Base-by-base conservation (phyloP, 2,888 invertebrate genomes). In the Oegoconia quadripuncta region DNA sequence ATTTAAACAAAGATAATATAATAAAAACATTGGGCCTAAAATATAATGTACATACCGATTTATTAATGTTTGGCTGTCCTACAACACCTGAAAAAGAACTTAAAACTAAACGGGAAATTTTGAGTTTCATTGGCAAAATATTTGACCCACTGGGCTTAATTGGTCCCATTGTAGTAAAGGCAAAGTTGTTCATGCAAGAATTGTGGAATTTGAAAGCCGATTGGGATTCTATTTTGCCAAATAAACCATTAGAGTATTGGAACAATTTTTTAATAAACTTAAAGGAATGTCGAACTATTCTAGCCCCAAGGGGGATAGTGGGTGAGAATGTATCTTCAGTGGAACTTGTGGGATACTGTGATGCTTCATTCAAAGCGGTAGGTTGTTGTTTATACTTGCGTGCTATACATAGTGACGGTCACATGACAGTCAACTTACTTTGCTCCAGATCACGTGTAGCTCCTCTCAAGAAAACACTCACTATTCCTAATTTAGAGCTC, bases 91-190 rank as follows among this genome's bases (percentile, higher is more conserved):
- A 23, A 23, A 33, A 33, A 16, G 27, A 37, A 5, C 25, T 25
- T 3, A 5, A 25, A 25, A 37, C 49, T n/a, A 50, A 50, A 39
- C 30, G 49, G 22, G 12, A 37, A 31, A 28, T 50, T n/a, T 20
- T 53, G 1, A 48, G 46, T 23, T 50, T 41, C 28, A 43, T 52
- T 9, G 36, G 52, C 1, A 44, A 42, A 30, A 44, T 50, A 6
- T 49, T 41, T 39, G 47, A 50, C 14, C 50, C 46, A 4, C 32
- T 53, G 3, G 49, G 50, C n/a, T 17, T 52, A 1, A 40, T 45
- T 20, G 46, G 48, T 6, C 52, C 48, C 6, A 32, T 48, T 4
- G 13, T 48, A n/a, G 45, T 46, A 1, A 5, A 14, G 4, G 48
- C 45, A 3, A 50, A 52, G 27, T 9, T 42, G 9, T 30, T 43